phyloP scores from a whole-genome alignment of 37 sponge, comb jelly and placozoan genomes.

The Haliclona indistincta region DNA sequence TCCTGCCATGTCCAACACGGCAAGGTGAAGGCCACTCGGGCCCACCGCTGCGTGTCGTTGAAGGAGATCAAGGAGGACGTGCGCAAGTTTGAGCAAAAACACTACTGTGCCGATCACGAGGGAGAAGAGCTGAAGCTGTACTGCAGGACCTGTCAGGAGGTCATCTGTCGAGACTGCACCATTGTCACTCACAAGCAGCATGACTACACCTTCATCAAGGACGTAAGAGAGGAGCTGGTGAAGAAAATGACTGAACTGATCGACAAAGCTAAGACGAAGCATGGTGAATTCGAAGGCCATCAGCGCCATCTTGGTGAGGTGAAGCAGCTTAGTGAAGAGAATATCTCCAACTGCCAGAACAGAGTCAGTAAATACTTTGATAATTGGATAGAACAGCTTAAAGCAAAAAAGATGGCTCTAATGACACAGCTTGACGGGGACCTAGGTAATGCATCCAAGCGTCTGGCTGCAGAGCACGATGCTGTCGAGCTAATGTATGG shows the following conservation, averaged over 20 bases:
- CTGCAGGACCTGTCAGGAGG: slow-evolving; percentile 16
- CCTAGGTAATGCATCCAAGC: neutral
- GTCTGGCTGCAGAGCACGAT: neutral
- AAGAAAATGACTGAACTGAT: neutral
- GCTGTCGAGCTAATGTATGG: neutral
- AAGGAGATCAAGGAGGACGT: neutral
- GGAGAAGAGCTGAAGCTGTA: slow-evolving; percentile 34
- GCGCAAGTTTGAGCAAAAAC: slow-evolving; percentile 3
- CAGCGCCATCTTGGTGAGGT: neutral
- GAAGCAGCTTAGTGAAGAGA: neutral
- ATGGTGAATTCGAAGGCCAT: slow-evolving; percentile 9
- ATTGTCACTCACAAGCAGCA: slow-evolving; percentile 15
- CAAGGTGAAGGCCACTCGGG: neutral
- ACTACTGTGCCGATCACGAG: slow-evolving; percentile 7
- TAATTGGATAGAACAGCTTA: neutral
- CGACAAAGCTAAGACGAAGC: neutral
- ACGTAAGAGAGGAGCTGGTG: neutral
- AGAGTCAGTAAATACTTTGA: neutral
- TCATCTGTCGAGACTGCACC: slow-evolving; percentile 34
- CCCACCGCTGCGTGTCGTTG: slow-evolving; percentile 4
- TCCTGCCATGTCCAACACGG: slow-evolving; percentile 6
- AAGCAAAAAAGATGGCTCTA: neutral
- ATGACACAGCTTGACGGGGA: neutral
- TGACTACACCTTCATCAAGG: neutral
- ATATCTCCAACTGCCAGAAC: neutral